phyloP scores from a whole-genome alignment of 2,888 invertebrate species.

The Rhagonycha fulva region DNA sequence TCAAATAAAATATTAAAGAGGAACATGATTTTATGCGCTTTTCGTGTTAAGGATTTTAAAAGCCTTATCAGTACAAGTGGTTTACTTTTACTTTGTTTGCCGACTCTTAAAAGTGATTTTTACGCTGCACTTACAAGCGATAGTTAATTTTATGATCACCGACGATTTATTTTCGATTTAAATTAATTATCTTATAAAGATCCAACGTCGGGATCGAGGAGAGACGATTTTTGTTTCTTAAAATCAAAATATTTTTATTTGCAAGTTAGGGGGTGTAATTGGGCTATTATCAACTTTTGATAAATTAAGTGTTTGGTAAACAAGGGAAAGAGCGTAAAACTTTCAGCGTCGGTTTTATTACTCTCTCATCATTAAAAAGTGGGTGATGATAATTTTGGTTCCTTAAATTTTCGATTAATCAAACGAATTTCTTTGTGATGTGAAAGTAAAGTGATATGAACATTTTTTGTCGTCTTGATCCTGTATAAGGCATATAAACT shows the following conservation, averaged over 20 bases:
- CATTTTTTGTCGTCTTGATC: constrained; percentile 20
- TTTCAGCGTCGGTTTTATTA: neutral
- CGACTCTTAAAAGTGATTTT: constrained; percentile 30
- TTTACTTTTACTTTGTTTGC: constrained; percentile 37
- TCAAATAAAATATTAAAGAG: constrained; percentile 56
- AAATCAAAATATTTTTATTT: neutral
- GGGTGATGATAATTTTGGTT: neutral
- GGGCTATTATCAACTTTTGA: neutral
- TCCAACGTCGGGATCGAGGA: neutral
- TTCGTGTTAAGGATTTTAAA: constrained; percentile 54
- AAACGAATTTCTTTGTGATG: neutral
- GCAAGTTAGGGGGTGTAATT: neutral
- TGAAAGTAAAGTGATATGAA: neutral
- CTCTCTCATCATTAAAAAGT: neutral
- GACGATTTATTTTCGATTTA: neutral
- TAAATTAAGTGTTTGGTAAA: neutral
- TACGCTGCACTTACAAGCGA: constrained; percentile 12
- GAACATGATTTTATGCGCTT: constrained; percentile 54
- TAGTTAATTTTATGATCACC: neutral
- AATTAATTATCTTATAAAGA: too few species aligned
- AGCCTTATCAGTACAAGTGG: constrained; percentile 44
- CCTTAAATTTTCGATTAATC: neutral
- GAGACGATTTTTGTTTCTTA: neutral
- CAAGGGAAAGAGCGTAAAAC: neutral
- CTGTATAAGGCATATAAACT: constrained; percentile 27